Percentiles rank a stretch among this genome's conserved stretches.
phyloP scores from a whole-genome alignment of 2,797 vertebrate genomes.

The Furcifer pardalis region DNA sequence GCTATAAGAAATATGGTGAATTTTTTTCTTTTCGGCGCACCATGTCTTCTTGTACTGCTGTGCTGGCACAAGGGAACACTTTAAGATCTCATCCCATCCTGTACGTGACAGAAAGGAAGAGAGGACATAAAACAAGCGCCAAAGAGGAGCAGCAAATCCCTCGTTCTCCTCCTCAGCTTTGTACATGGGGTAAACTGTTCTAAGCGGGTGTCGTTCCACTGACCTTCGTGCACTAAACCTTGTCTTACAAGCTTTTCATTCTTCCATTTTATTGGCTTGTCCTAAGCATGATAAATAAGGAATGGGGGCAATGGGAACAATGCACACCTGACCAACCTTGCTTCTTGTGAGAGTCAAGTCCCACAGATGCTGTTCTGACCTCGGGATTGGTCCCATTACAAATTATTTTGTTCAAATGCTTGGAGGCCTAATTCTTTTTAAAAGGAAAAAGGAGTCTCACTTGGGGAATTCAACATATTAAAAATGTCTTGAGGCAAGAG shows the following conservation, averaged over 20 bases:
- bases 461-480: not conserved
- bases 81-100: not conserved
- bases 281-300: not conserved
- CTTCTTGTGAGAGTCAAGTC: not conserved
- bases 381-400: not conserved
- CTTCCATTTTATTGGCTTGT: slow-evolving; percentile 7
- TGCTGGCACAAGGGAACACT: not conserved
- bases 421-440: not conserved
- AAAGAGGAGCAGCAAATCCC: not conserved
- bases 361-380: not conserved
- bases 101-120: not conserved
- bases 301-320: not conserved
- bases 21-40: not conserved
- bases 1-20: too few species aligned
- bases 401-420: not conserved
- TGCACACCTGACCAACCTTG: not conserved
- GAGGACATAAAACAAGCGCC: not conserved
- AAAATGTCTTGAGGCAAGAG: not conserved
- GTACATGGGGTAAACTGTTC: not conserved
- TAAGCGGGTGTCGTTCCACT: not conserved
- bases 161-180: not conserved
- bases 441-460: not conserved
- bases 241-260: not conserved
- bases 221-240: not conserved
- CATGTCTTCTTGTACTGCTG: not conserved